Evolutionary conservation across 2,113 vertebrate species (phyloP).

Genomic region (Barbus barbus): DNA sequence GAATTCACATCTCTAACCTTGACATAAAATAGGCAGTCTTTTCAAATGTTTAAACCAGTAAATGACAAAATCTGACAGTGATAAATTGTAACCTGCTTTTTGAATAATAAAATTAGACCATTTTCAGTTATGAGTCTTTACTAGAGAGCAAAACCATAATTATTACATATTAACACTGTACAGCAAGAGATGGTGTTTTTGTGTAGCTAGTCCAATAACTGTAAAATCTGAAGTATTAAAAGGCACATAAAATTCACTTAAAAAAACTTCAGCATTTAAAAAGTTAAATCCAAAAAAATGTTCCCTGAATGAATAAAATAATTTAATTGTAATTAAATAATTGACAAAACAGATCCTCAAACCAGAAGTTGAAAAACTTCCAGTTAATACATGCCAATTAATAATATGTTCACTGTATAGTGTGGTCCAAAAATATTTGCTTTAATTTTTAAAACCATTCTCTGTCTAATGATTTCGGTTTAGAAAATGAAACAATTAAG

Average conservation of each 20-base stretch:
- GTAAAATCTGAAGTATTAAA: slow-evolving; percentile 62
- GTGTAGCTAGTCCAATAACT: slow-evolving; percentile 45
- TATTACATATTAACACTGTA: slow-evolving; percentile 58
- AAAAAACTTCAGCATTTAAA: too few relatives aligned
- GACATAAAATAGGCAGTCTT: background rate
- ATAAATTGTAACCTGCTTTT: background rate
- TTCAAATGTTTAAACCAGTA: background rate
- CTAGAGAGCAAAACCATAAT: slow-evolving; percentile 40
- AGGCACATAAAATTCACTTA: slow-evolving; percentile 70
- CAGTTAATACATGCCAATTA: slow-evolving; percentile 1
- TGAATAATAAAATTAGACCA: slow-evolving; percentile 35
- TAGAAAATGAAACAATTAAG: slow-evolving; percentile 31
- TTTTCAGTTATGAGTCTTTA: slow-evolving; percentile 51
- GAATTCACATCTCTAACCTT: background rate
- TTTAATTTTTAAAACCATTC: slow-evolving; percentile 8
- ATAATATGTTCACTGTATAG: background rate
- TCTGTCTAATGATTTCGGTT: background rate
- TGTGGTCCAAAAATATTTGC: slow-evolving; percentile 16
- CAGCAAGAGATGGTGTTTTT: slow-evolving; percentile 52
- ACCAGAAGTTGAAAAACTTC: slow-evolving; percentile 4
- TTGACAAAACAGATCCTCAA: slow-evolving; percentile 46
- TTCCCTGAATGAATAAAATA: slow-evolving; percentile 64
- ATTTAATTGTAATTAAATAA: slow-evolving; percentile 53
- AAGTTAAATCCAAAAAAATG: slow-evolving; percentile 27
- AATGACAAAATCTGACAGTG: background rate